Percentiles rank a stretch among this genome's conserved stretches.
Evolutionary conservation across 2,797 vertebrate genomes (phyloP).

Genomic region (Sebastolobus altivelis): DNA sequence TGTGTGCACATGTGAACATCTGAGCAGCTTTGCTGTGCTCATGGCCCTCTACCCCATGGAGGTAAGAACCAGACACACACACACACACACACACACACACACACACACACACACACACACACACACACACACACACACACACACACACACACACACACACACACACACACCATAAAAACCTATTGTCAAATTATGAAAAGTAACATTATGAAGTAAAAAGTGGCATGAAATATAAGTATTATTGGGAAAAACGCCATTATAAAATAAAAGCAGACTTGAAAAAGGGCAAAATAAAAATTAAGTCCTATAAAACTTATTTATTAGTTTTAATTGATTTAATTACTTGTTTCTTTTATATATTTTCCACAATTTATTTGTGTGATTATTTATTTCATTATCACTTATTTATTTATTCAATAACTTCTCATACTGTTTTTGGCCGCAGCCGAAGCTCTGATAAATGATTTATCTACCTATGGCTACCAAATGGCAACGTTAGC

Average conservation of each 20-base stretch:
- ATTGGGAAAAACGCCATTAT: no score
- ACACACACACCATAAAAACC: no score
- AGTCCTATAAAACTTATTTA: background rate
- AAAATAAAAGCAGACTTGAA: no score
- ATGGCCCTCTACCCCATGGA: conserved; percentile 87
- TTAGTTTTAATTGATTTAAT: background rate
- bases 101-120: no score
- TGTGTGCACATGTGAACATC: conserved; percentile 83
- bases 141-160: no score
- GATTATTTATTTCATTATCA: background rate
- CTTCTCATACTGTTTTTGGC: background rate
- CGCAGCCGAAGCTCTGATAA: background rate
- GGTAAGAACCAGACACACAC: conserved; percentile 70
- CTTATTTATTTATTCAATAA: background rate
- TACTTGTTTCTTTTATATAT: background rate
- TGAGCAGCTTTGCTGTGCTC: conserved; percentile 91
- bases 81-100: no score
- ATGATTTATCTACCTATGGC: no score
- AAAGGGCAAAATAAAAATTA: no score
- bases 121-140: no score
- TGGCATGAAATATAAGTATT: background rate
- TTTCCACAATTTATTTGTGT: background rate
- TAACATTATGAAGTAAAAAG: background rate
- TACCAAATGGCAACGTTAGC: background rate
- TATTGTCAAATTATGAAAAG: background rate